A percentile compares a stretch with the other conserved stretches of the same genome.
Conservation (phyloP, 2,888 invertebrate genomes). For the Amiota communis region DNA sequence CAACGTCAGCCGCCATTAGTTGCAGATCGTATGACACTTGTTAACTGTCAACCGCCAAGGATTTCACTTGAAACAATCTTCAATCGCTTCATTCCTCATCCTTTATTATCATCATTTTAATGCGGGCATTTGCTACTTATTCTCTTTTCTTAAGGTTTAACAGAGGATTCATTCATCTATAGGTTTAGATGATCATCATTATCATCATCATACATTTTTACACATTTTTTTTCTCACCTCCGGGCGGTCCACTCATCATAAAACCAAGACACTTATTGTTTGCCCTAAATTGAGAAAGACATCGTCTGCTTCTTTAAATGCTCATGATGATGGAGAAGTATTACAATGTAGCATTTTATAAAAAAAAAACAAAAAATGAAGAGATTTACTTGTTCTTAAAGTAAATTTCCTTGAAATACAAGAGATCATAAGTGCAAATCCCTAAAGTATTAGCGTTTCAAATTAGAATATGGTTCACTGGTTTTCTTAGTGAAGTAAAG, state of each 20-base stretch:
- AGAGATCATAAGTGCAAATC: slow-evolving; percentile 46
- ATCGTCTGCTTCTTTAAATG: slow-evolving; percentile 46
- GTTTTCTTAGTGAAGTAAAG: slow-evolving; percentile 32
- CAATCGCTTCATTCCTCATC: neutral
- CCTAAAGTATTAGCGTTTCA: slow-evolving; percentile 32
- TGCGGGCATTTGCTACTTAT: slow-evolving; percentile 64
- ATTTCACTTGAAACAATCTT: slow-evolving; percentile 40
- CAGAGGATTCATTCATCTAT: slow-evolving; percentile 59
- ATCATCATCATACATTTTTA: slow-evolving; percentile 56
- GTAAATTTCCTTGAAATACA: too few relatives aligned
- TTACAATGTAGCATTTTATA: slow-evolving; percentile 46
- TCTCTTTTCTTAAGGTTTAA: slow-evolving; percentile 62
- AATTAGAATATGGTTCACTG: slow-evolving; percentile 55
- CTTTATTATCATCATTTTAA: slow-evolving; percentile 33
- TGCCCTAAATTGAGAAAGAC: neutral
- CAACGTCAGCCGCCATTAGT: slow-evolving; percentile 48
- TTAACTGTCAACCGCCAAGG: slow-evolving; percentile 54
- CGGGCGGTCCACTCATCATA: slow-evolving; percentile 71
- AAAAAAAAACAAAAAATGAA: slow-evolving; percentile 40
- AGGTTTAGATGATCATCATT: slow-evolving; percentile 16
- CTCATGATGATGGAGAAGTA: slow-evolving; percentile 25
- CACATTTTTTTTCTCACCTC: slow-evolving; percentile 71
- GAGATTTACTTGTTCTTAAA: slow-evolving; percentile 52
- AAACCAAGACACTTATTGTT: slow-evolving; percentile 40
- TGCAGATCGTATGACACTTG: slow-evolving; percentile 67